Base-by-base conservation (phyloP, 1,140 invertebrate species). In the Helicoverpa zea region DNA sequence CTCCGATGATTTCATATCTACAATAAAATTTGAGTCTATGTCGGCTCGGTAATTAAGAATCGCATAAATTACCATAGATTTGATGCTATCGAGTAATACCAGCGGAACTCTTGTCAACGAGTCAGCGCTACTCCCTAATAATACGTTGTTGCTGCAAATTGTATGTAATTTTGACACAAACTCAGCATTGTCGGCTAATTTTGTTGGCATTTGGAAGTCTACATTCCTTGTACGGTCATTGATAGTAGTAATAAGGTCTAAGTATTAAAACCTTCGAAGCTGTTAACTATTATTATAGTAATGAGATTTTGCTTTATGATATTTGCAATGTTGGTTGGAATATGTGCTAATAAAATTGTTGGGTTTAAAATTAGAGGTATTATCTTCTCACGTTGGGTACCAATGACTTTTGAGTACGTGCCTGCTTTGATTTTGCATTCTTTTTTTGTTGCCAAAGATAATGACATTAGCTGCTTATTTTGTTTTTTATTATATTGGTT, bases 31-130 rank as follows among this genome's bases (percentile, higher is more conserved):
- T 75, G 54, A 75, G 23, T 49, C 56, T 72, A 49, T 79, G 49
- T 56, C 82, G 76, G 83, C 84, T 87, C 81, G 84, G 81, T 84
- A 84, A 86, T 86, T 84, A 86, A 83, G 68, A 64, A 80, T 81
- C 74, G 81, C 80, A 84, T 86, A 82, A 83, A 82, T 84, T 81
- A 66, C 51, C 80, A 81, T 81, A 70, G 16, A 77, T 81, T 59
- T 70, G 80, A 81, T 81, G 47, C 66, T 77, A 81, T 81, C 80
- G 49, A 7, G 13, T 23, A 29, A 30, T 72, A 77, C 74, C 64
- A 30, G 74, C 63, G 18, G 35, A 58, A 66, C 70, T 61, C 58
- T 81, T 81, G 80, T 81, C 80, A 77, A 66, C 80, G 61, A n/a
- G 52, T 81, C 74, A 61, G 54, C 74, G 47, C 51, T 49, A 18